Base-by-base conservation (phyloP, 2,797 vertebrate genomes). In the Tenualosa ilisha region DNA sequence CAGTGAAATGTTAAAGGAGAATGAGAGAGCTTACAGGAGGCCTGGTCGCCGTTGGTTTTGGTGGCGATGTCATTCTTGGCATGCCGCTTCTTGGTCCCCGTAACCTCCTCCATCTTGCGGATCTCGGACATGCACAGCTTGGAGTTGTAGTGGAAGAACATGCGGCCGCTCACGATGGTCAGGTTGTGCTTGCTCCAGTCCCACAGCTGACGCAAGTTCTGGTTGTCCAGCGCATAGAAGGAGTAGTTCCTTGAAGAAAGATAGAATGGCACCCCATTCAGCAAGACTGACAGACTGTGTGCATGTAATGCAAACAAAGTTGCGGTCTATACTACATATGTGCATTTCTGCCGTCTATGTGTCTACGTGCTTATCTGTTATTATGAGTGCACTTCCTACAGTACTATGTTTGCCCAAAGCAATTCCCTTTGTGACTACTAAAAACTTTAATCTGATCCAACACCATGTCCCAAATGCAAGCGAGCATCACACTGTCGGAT, bases 121-220 rank as follows among this genome's bases (percentile, higher is more conserved):
- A 99, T 99, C 91, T 99, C 97, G 0, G 96, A 93, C 93, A 99
- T 93, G 92, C 98, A 99, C 84, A 99, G 97, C 81, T 99, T 99
- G 91, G 98, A 97, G 90, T 99, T 99, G 88, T 97, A 98, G 88
- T 98, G 97, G 93, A 99, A 98, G 92, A 99, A 99, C 89, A 99
- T 96, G 87, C 97, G 97, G 24, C 98, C 98, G 88, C 96, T 95
- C 65, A 93, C 90, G 89, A 99, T 98, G 79, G 94, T 97, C 88
- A 99, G 95, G 89, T 97, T 98, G 95, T 99, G 98, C 68, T 99
- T 98, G 92, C 93, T 96, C 98, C 98, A 99, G 87, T 99, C 98
- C 98, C 98, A 99, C n/a, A 99, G 96, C 86, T 99, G 98, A 31
- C 97, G 95, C 24, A 99, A 94, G 89, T 99, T 99, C 94, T 99